Evolutionary conservation across 2,888 invertebrate species (phyloP), one percentile per base, ranked within the genome.

Genomic region (Melitaea athalia): DNA sequence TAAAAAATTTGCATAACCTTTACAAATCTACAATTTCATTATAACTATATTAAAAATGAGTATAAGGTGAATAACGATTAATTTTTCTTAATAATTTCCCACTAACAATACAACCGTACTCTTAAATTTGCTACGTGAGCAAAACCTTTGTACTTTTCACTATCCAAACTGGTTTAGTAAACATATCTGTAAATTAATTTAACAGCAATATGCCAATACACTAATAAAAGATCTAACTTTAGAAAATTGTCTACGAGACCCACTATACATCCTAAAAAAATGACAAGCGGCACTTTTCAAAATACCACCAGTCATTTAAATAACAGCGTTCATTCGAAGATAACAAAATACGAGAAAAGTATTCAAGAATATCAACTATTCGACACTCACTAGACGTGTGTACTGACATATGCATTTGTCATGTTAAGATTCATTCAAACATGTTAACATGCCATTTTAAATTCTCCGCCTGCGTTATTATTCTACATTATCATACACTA

Each of bases 71-170:
- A 71, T 74, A 75, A 77, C 73, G 69, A 78, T 75, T 76, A 78
- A 74, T 78, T 78, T 79, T 75, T 76, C 74, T 75, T 75, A 73
- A 75, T 72, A 69, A 70, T 69, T 65, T 73, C 74, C 72, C 78
- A 82, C 82, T 80, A 83, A 85, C 78, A 84, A 81, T 80, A 84
- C 83, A 83, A 85, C 82, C 24, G 78, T 73, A 75, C 77, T 78
- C 86, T 85, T 88, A 88, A 83, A 84, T 83, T 84, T 86, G 89
- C 88, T 88, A 89, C 85, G 76, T 91, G 91, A 92, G 92, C 92
- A 91, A 89, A 81, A 76, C 67, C 85, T 92, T 91, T 92, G 91
- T 92, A 92, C 92, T 91, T 89, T 84, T 77, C 75, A 74, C 73
- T 73, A 79, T 76, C 74, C 76, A 79, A 82, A 79, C 79, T 80